A percentile compares a stretch with the other conserved stretches of the same genome.
Conservation (phyloP, 2,888 invertebrate species). For the Miltochrista miniata region DNA sequence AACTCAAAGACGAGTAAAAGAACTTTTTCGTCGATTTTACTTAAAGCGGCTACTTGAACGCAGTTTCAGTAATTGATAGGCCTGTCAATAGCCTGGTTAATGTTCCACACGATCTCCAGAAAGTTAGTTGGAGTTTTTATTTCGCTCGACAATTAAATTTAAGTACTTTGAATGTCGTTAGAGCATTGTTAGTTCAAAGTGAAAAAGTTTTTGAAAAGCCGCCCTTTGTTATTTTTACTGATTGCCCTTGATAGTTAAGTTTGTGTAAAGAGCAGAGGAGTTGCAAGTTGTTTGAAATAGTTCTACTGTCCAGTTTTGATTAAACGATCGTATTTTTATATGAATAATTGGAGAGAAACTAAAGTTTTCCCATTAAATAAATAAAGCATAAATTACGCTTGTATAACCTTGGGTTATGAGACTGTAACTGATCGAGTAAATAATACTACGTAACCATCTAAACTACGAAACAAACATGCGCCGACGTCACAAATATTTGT, state of each 20-base stretch:
- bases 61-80: constrained; percentile 5
- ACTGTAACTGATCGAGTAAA: no score
- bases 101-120: constrained; percentile 11
- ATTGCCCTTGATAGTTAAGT: constrained; percentile 6
- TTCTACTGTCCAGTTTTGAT: no score
- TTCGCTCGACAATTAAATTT: constrained; percentile 15
- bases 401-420: no score
- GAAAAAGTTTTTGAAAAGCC: constrained; percentile 10
- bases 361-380: no score
- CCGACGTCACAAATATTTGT: no score
- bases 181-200: constrained; percentile 21
- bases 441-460: no score
- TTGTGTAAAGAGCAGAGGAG: not conserved
- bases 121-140: constrained; percentile 12
- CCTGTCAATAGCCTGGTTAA: constrained; percentile 10
- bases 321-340: no score
- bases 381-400: no score
- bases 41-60: not conserved
- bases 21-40: not conserved
- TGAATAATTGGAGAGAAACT: no score
- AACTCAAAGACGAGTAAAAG: not conserved
- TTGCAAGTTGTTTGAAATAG: not conserved
- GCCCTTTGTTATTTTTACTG: no score
- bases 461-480: no score
- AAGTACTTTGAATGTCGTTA: constrained; percentile 26